Evolutionary conservation across 2,888 invertebrate genomes (phyloP), one percentile per base, ranked within the genome.

Genomic region (Thumatha senex): DNA sequence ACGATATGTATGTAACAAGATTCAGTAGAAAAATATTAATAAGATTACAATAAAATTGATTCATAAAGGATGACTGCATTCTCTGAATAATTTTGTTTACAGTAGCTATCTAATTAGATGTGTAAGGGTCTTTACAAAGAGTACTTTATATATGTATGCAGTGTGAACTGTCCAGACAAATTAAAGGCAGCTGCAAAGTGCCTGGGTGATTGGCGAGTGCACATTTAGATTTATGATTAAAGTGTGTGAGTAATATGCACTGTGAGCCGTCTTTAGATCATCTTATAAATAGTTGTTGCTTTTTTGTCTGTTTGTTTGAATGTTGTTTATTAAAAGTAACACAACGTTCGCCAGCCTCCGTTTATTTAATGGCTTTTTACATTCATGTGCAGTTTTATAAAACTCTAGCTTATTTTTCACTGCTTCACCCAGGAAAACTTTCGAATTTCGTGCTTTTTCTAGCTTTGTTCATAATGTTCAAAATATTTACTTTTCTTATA

Each of bases 171-270:
- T 74, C 78, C 80, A 74, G 80, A 81, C 79, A 84, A 87, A 89
- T 89, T 85, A 81, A 82, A 80, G 70, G 74, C 89, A 88, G 87
- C 88, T 89, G 88, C 74, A 69, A 70, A 75, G 75, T 70, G 63
- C 56, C 67, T 67, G 71, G 71, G 72, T 81, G 84, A 86, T 87
- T 84, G 83, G 81, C 78, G 78, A 77, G 64, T 72, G 76, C 79
- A 76, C 79, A 84, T 84, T 83, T 81, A 82, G 84, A 84, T 82
- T 86, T 81, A 84, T 78, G 74, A 80, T 77, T 72, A 78, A 64
- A 62, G 58, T 54, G 58, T 66, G 69, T 67, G 58, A 67, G 67
- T 67, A 62, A 67, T 61, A 60, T 51, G 8, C 43, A 51, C 44
- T 54, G 67, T 61, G 51, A 31, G 52, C 56, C 33, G 50, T 41